Conservation (phyloP, 2,113 vertebrate species). For the Dicaeum eximium region DNA sequence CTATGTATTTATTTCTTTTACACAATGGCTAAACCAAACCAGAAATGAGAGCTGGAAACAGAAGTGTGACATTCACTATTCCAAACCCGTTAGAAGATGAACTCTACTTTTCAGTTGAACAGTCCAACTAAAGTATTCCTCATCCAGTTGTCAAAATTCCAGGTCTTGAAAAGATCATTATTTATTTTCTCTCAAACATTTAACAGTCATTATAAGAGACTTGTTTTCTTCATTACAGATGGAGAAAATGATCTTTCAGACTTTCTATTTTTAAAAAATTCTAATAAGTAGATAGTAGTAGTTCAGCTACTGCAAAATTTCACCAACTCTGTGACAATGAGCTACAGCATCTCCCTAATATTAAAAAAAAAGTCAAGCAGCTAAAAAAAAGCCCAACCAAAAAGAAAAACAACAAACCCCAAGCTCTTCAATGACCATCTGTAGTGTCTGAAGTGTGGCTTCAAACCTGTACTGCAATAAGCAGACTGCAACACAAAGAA, state of each 20-base stretch:
- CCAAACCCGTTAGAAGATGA: background rate
- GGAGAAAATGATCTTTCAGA: background rate
- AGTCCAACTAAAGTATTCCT: background rate
- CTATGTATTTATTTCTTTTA: no score
- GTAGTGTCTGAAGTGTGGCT: background rate
- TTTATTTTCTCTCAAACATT: background rate
- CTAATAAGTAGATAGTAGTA: background rate
- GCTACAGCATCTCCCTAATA: background rate
- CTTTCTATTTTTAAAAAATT: background rate
- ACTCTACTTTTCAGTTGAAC: background rate
- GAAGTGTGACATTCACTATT: background rate
- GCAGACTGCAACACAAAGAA: background rate
- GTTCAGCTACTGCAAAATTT: background rate
- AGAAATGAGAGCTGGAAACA: background rate
- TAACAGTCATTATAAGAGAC: background rate
- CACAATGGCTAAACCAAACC: background rate
- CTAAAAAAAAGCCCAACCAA: background rate
- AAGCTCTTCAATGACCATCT: background rate
- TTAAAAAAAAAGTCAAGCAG: background rate
- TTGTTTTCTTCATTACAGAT: background rate
- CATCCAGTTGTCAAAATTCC: background rate
- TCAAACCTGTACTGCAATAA: background rate
- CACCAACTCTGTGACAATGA: background rate
- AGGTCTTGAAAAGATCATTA: background rate
- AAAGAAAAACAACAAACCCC: background rate